Conservation (phyloP, 2,888 invertebrate genomes). For the Melangyna quadrimaculata region DNA sequence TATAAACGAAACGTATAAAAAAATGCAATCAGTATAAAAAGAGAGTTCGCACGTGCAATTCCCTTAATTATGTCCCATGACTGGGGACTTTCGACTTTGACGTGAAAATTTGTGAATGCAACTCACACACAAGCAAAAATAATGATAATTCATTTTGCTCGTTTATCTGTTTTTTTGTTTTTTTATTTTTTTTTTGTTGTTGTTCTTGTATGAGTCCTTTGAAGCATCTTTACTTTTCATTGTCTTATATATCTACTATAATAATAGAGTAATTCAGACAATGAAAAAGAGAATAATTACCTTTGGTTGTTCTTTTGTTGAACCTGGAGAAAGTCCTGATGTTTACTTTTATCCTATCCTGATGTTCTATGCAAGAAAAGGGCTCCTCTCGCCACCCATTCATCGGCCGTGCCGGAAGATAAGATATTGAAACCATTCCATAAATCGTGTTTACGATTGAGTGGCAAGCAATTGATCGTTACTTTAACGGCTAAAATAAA, state of each 20-base stretch:
- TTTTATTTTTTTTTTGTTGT: not conserved
- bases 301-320: constrained; percentile 11
- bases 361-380: not conserved
- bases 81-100: not conserved
- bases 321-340: constrained; percentile 8
- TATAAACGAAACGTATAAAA: not conserved
- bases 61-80: constrained; percentile 14
- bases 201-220: not conserved
- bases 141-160: constrained; percentile 13
- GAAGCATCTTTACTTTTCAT: not conserved
- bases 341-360: not conserved
- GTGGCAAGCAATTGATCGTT: constrained; percentile 48
- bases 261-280: not conserved
- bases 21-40: constrained; percentile 1
- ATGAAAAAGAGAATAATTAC: constrained; percentile 19
- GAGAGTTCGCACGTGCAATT: not conserved
- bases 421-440: constrained; percentile 28
- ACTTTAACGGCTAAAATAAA: constrained; percentile 36
- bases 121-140: constrained; percentile 13
- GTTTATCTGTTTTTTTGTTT: not conserved
- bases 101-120: constrained; percentile 1
- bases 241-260: not conserved
- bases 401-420: too few species aligned
- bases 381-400: too few species aligned
- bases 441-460: constrained; percentile 48